Evolutionary conservation across 2,113 vertebrate species (phyloP).

Genomic region (Morone saxatilis): DNA sequence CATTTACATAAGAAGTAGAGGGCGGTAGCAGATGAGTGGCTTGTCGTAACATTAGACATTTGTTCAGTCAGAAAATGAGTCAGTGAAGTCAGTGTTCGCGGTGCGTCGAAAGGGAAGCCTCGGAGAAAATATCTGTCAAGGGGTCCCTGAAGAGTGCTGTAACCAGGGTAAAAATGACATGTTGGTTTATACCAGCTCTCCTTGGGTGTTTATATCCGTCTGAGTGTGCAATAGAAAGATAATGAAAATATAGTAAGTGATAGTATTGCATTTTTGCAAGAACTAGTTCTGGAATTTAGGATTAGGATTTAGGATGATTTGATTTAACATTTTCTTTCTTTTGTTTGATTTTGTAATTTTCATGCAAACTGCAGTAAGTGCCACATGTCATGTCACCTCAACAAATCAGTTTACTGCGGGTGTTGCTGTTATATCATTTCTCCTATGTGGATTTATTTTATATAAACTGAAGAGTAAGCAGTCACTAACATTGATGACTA

Average conservation of each 20-base stretch:
- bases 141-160: conserved; percentile 49
- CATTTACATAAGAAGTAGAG: conserved; percentile 75
- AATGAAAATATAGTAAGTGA: conserved; percentile 16
- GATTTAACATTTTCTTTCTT: background rate
- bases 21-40: conserved; percentile 63
- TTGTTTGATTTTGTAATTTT: conserved; percentile 11
- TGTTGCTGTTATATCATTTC: background rate
- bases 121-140: conserved; percentile 67
- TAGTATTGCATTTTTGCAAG: background rate
- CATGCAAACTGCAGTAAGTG: background rate
- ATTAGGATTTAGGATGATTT: conserved; percentile 6
- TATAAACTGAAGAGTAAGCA: conserved; percentile 5
- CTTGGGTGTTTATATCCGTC: conserved; percentile 15
- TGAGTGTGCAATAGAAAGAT: conserved; percentile 10
- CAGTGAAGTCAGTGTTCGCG: conserved; percentile 43
- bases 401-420: conserved; percentile 22
- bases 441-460: background rate
- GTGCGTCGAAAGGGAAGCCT: conserved; percentile 39
- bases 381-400: background rate
- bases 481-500: conserved; percentile 11
- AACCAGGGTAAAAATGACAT: conserved; percentile 61
- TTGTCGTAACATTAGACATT: conserved; percentile 67
- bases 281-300: background rate
- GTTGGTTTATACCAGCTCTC: conserved; percentile 39
- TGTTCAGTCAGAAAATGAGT: conserved; percentile 64